phyloP scores from a whole-genome alignment of 64 coral and sea anemone genomes.

The Acropora yongei region DNA sequence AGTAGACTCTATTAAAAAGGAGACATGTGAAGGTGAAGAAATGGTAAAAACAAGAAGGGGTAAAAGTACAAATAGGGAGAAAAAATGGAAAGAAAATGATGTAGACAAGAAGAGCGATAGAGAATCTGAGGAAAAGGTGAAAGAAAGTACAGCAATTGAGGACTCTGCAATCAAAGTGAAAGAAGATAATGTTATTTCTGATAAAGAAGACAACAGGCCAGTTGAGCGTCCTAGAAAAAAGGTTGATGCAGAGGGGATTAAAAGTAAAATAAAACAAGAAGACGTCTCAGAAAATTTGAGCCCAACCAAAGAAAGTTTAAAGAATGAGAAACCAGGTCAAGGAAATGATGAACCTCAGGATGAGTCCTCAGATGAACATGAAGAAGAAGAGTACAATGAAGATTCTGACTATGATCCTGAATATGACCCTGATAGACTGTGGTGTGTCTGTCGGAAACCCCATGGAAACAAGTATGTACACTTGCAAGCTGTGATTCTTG shows the following conservation, averaged over 20 bases:
- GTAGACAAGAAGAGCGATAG: constrained; percentile 8
- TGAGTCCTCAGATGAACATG: constrained; percentile 52
- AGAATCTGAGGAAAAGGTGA: neutral
- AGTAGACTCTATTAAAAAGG: constrained; percentile 2
- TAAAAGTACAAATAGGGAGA: constrained; percentile 9
- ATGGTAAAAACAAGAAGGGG: neutral
- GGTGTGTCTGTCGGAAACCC: constrained; percentile 97
- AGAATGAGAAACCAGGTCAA: constrained; percentile 8
- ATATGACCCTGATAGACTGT: constrained; percentile 89
- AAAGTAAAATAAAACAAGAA: constrained; percentile 1
- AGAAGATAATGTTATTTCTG: neutral
- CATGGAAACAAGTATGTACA: constrained; percentile 91
- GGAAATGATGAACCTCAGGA: constrained; percentile 43
- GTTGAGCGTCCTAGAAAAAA: neutral
- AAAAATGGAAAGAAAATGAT: neutral
- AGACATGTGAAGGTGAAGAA: neutral
- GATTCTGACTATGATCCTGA: constrained; percentile 99
- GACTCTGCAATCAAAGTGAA: neutral
- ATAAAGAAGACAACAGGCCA: neutral
- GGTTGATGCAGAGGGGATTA: neutral
- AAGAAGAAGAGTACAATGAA: constrained; percentile 53
- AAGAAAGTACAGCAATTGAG: neutral
- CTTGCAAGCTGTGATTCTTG: too few relatives aligned
- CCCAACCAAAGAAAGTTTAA: neutral
- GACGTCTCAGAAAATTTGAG: neutral